Base-by-base conservation (phyloP, 2,113 vertebrate species). In the Nanorana parkeri region DNA sequence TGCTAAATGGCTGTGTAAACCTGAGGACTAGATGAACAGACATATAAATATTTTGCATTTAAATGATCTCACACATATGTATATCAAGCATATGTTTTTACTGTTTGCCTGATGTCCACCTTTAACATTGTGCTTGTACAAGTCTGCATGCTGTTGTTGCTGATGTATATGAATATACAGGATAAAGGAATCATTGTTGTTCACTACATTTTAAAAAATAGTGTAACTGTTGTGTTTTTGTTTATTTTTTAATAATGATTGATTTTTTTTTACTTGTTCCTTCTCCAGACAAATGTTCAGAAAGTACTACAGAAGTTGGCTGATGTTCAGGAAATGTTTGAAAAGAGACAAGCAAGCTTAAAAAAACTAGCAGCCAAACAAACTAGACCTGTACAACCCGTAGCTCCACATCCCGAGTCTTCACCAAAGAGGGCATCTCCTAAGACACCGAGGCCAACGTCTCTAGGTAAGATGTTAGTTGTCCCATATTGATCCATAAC, bases 351-450 rank as follows among this genome's bases (percentile, higher is more conserved):
- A 78, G 85, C 94, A 17, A 97, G 97, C 84, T 87, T 99, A 84
- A 98, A 96, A 91, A 97, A 95, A 87, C 84, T 98, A 58, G 95
- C 96, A 23, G 95, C 96, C 60, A 97, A 97, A 86, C 96, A 98
- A 91, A 96, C 94, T 0, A 92, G 97, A 51, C 97, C 97, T 0
- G 95, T 99, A 24, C 97, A 99, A 71, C 96, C 95, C 0, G 96
- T 99, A 17, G 97, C 97, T 23, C 96, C 97, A 0, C 93, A 96
- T 75, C 97, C 97, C 0, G 97, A 99, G 83, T 96, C 95, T 7
- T 98, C 96, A 5, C 96, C 97, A 21, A 98, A 98, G 85, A 88
- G 96, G 36, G 90, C 92, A 24, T 90, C 95, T 13, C 90, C 93
- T 13, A 97, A 94, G 89, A 86, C 87, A 6, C 82, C 87, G 21